Conservation (phyloP, 2,888 invertebrate species). For the Rhorus exstirpatorius region DNA sequence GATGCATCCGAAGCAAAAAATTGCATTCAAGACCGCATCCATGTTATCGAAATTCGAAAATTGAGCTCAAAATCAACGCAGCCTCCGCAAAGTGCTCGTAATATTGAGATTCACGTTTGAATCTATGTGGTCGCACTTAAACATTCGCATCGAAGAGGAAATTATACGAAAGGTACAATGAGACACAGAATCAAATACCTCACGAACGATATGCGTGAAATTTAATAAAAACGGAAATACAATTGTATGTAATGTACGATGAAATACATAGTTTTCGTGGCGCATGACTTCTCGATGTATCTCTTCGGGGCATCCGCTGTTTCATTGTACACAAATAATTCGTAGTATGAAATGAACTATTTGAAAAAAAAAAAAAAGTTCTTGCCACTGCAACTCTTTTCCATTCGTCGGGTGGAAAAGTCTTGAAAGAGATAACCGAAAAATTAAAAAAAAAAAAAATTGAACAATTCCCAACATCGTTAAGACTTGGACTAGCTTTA, state of each 20-base stretch:
- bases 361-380: constrained; percentile 17
- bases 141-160: background rate
- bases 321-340: constrained; percentile 41
- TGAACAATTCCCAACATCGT: too few species aligned
- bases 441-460: too few species aligned
- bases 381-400: too few species aligned
- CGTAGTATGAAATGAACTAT: constrained; percentile 24
- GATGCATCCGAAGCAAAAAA: too few species aligned
- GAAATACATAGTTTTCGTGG: background rate
- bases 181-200: background rate
- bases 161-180: background rate
- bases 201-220: constrained; percentile 15
- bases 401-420: too few species aligned
- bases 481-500: constrained; percentile 72
- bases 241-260: constrained; percentile 1
- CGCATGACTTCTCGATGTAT: background rate
- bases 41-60: too few species aligned
- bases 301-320: background rate
- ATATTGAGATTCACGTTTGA: too few species aligned
- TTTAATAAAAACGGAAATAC: constrained; percentile 23
- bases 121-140: too few species aligned
- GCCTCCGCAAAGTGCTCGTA: background rate
- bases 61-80: too few species aligned
- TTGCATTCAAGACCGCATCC: too few species aligned
- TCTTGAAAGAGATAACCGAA: too few species aligned